Base-by-base conservation (phyloP, 2,797 vertebrate species). In the Pelochelys cantorii region DNA sequence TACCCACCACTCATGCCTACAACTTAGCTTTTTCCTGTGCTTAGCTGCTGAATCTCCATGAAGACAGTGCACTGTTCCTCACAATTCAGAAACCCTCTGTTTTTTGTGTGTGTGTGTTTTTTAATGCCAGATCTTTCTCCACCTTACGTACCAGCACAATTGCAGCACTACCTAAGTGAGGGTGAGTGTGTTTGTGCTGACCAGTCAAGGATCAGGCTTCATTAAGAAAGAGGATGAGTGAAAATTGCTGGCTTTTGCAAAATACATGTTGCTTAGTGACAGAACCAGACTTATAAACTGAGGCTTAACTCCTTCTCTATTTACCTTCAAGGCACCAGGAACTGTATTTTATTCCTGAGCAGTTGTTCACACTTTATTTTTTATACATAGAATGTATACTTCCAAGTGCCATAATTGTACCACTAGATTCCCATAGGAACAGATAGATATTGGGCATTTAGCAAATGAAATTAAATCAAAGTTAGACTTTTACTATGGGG, bases 261-360 rank as follows among this genome's bases (percentile, higher is more conserved):
- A 95, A 94, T 96, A 93, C 90, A 90, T 96, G 97, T 96, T 96
- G 96, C 95, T 92, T 96, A 94, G 97, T 97, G 97, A 97, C 96
- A 96, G 92, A 85, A 77, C 74, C 85, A 96, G 93, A 95, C 92
- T 93, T 87, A 17, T 94, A 97, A 96, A 96, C 90, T 84, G 86
- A 79, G 75, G 55, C 68, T 93, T 93, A 83, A 80, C 60, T 92
- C 89, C 90, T 75, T 12, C 15, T 85, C 60, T 82, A 37, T 97
- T 97, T 96, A 95, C 96, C 92, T 94, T 88, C 68, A 42, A 1
- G 17, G 84, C 55, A 52, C 92, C 86, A 91, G 88, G 42, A 77
- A 11, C 85, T 92, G 42, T 34, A 14, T 92, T 88, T 85, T 78
- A 48, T 94, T 88, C 22, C 54, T 12, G 25, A 7, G 1, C 2